Conservation (phyloP, 2,797 vertebrate species). For the Liparis tanakae region DNA sequence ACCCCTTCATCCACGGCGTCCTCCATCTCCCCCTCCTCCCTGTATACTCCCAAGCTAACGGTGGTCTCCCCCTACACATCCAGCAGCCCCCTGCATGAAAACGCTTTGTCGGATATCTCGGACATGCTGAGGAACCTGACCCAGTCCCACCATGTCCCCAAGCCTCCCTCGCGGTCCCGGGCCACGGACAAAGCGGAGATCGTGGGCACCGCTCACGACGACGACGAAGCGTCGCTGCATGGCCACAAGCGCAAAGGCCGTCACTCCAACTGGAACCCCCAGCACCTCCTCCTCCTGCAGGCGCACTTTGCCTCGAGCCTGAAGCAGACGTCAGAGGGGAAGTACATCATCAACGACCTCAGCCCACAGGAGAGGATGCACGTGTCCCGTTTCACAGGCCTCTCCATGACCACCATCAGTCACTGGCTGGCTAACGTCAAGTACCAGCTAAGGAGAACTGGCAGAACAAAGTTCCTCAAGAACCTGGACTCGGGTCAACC, state of each 20-base stretch:
- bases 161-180: slow-evolving; percentile 90
- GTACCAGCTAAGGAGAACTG: slow-evolving; percentile 98
- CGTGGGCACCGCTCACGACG: slow-evolving; percentile 88
- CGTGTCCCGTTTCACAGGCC: slow-evolving; percentile 96
- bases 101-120: slow-evolving; percentile 97
- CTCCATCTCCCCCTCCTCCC: slow-evolving; percentile 89
- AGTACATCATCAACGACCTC: slow-evolving; percentile 96
- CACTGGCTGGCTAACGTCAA: slow-evolving; percentile 99
- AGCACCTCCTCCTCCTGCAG: slow-evolving; percentile 97
- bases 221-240: slow-evolving; percentile 88
- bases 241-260: slow-evolving; percentile 97
- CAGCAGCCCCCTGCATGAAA: slow-evolving; percentile 95
- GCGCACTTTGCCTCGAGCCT: slow-evolving; percentile 97
- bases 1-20: slow-evolving; percentile 90
- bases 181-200: slow-evolving; percentile 90
- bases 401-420: slow-evolving; percentile 99
- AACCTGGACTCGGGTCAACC: slow-evolving; percentile 97
- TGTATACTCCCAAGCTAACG: slow-evolving; percentile 88
- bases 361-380: slow-evolving; percentile 98
- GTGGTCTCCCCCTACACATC: slow-evolving; percentile 93
- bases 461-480: slow-evolving; percentile 99
- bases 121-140: slow-evolving; percentile 99
- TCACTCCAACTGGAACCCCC: slow-evolving; percentile 99
- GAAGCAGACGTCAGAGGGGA: slow-evolving; percentile 93
- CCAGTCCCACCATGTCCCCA: slow-evolving; percentile 89